Evolutionary conservation across 1,140 invertebrate genomes (phyloP).

Genomic region (Lordiphosa mommai): DNA sequence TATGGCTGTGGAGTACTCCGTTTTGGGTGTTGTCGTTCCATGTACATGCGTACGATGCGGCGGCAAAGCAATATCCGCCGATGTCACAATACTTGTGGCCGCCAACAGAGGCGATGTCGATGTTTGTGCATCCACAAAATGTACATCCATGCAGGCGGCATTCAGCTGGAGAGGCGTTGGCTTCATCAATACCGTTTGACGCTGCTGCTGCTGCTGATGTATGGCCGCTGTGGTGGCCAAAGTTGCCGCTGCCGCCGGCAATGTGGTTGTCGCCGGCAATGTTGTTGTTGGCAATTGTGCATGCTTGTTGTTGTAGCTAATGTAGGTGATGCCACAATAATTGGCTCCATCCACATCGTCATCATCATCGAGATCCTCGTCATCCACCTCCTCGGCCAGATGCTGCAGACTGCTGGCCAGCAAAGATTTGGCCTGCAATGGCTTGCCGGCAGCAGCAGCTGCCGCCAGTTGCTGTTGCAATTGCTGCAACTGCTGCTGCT

Average conservation of each 20-base stretch:
- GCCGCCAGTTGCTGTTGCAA: slow-evolving; percentile 61
- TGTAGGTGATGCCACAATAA: slow-evolving; percentile 74
- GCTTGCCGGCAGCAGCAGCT: slow-evolving; percentile 58
- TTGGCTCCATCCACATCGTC: slow-evolving; percentile 68
- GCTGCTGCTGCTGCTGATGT: slow-evolving; percentile 51
- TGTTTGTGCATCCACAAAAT: slow-evolving; percentile 69
- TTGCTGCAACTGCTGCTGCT: slow-evolving; percentile 67
- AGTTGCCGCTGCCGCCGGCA: slow-evolving; percentile 55
- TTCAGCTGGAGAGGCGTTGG: slow-evolving; percentile 38
- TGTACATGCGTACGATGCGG: slow-evolving; percentile 28
- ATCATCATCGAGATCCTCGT: slow-evolving; percentile 69
- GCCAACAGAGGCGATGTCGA: slow-evolving; percentile 61
- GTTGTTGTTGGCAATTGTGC: slow-evolving; percentile 69
- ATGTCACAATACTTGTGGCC: slow-evolving; percentile 6
- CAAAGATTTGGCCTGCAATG: slow-evolving; percentile 60
- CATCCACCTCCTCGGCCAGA: slow-evolving; percentile 74
- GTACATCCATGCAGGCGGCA: slow-evolving; percentile 12
- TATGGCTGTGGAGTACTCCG: slow-evolving; percentile 72
- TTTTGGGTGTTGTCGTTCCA: slow-evolving; percentile 69
- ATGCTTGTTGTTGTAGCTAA: slow-evolving; percentile 76
- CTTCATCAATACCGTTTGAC: slow-evolving; percentile 8
- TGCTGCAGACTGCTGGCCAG: slow-evolving; percentile 70
- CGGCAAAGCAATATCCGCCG: slow-evolving; percentile 6
- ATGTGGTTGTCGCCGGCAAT: slow-evolving; percentile 56
- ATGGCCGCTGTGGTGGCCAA: slow-evolving; percentile 53